phyloP scores from a whole-genome alignment of 2,888 invertebrate genomes.

The Aquatica leii region DNA sequence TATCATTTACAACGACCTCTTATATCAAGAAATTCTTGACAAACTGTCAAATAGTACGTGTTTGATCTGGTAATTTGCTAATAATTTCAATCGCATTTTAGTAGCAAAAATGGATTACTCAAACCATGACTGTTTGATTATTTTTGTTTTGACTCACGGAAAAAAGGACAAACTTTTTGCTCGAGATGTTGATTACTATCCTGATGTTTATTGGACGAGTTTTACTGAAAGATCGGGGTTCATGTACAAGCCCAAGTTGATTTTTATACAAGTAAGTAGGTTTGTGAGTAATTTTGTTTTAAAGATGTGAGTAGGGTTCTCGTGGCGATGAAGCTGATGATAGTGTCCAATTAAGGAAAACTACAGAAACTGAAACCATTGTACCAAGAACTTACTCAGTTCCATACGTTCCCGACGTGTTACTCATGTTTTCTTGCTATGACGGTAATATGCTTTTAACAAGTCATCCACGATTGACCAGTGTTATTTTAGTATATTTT shows the following conservation, averaged over 20 bases:
- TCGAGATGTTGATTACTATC: slow-evolving; percentile 65
- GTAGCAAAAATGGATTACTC: slow-evolving; percentile 73
- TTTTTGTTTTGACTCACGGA: too few species aligned
- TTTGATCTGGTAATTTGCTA: slow-evolving; percentile 66
- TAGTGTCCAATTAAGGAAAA: slow-evolving; percentile 59
- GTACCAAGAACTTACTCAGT: slow-evolving; percentile 64
- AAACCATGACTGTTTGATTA: too few species aligned
- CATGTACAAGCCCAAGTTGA: too few species aligned
- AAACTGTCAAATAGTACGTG: slow-evolving; percentile 68
- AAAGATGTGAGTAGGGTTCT: slow-evolving; percentile 62
- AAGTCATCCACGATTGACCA: too few species aligned
- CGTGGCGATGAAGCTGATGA: slow-evolving; percentile 68
- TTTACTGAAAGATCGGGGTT: slow-evolving; percentile 68
- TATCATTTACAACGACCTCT: slow-evolving; percentile 72
- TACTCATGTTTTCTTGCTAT: slow-evolving; percentile 75
- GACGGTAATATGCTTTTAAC: too few species aligned
- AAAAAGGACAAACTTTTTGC: slow-evolving; percentile 67
- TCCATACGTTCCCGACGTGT: slow-evolving; percentile 75
- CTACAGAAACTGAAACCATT: slow-evolving; percentile 32
- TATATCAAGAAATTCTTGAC: slow-evolving; percentile 70
- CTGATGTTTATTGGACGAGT: slow-evolving; percentile 67
- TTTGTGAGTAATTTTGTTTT: background rate
- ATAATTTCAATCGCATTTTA: slow-evolving; percentile 68
- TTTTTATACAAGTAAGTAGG: slow-evolving; percentile 43
- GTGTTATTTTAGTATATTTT: too few species aligned